Conservation (phyloP, 2,888 invertebrate species). For the Athrips mouffetella region DNA sequence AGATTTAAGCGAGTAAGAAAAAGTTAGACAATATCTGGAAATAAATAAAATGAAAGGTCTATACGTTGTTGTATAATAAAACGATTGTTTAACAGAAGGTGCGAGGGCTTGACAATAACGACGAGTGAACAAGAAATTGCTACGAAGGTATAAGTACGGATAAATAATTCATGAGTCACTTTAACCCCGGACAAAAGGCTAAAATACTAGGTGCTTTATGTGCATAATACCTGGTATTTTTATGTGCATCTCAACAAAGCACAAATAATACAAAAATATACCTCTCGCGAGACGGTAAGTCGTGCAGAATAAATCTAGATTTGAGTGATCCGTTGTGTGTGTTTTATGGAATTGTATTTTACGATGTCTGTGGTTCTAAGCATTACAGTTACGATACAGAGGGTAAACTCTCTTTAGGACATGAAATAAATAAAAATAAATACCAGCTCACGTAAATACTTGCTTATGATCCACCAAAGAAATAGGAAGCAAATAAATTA, state of each 20-base stretch:
- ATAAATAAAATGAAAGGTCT: slow-evolving; percentile 11
- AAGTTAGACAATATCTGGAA: background rate
- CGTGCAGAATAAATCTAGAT: slow-evolving; percentile 53
- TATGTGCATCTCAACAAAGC: slow-evolving; percentile 44
- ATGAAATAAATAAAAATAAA: too few relatives aligned
- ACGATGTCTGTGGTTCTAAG: slow-evolving; percentile 16
- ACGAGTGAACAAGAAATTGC: slow-evolving; percentile 40
- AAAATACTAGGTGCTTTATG: slow-evolving; percentile 15
- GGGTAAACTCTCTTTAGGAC: too few relatives aligned
- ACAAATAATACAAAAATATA: slow-evolving; percentile 51
- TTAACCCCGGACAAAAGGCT: slow-evolving; percentile 34
- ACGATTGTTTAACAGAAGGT: slow-evolving; percentile 31
- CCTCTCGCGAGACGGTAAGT: slow-evolving; percentile 48
- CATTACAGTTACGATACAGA: too few relatives aligned
- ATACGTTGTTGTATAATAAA: slow-evolving; percentile 30
- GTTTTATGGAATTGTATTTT: background rate
- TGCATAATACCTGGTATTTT: background rate
- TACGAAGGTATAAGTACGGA: slow-evolving; percentile 33
- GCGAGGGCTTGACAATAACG: slow-evolving; percentile 35
- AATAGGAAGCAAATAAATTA: too few relatives aligned
- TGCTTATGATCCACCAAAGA: too few relatives aligned
- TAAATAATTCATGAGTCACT: slow-evolving; percentile 70
- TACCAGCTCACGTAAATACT: too few relatives aligned
- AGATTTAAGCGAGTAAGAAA: background rate
- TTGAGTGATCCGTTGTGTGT: slow-evolving; percentile 28